A percentile compares a stretch with the other conserved stretches of the same genome.
These are phyloP conservation scores for Tetragonisca angustula DNA, from an alignment of 2,888 invertebrate genomes.

Conservation along the genomic window DNA sequence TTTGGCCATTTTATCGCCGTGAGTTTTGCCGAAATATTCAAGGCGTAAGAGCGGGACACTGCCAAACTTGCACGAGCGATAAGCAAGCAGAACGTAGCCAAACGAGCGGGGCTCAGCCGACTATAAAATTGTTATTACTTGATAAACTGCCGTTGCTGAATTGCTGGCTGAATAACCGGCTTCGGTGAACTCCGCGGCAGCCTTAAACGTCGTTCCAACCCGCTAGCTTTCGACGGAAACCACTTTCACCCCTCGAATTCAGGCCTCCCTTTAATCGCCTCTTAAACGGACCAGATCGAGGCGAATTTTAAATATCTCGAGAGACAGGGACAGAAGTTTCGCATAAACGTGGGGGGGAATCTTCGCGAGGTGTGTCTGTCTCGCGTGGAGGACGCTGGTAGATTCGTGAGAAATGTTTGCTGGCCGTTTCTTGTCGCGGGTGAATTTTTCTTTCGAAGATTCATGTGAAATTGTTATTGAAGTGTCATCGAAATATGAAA, in stretches of 20 bases:
- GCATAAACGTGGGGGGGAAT: not conserved
- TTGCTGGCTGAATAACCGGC: slow-evolving; percentile 34
- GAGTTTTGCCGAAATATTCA: not conserved
- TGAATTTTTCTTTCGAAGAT: no score
- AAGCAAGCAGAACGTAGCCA: not conserved
- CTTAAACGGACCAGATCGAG: not conserved
- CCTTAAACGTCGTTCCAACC: slow-evolving; percentile 39
- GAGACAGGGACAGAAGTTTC: not conserved
- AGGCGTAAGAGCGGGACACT: not conserved
- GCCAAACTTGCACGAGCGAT: not conserved
- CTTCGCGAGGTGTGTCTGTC: not conserved
- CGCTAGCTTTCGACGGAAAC: slow-evolving; percentile 31
- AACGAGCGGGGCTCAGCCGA: not conserved
- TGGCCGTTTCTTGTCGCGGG: no score
- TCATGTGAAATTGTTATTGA: no score
- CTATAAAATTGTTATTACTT: slow-evolving; percentile 24
- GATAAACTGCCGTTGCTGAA: slow-evolving; percentile 10
- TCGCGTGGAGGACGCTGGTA: not conserved
- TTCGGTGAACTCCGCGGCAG: slow-evolving; percentile 17
- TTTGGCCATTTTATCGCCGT: not conserved
- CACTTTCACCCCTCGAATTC: slow-evolving; percentile 37
- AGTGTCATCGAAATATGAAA: no score
- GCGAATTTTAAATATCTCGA: not conserved
- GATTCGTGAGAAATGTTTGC: not conserved
- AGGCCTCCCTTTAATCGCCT: slow-evolving; percentile 12